Base-by-base conservation (phyloP, 1,140 invertebrate genomes). In the Bicyclus anynana region DNA sequence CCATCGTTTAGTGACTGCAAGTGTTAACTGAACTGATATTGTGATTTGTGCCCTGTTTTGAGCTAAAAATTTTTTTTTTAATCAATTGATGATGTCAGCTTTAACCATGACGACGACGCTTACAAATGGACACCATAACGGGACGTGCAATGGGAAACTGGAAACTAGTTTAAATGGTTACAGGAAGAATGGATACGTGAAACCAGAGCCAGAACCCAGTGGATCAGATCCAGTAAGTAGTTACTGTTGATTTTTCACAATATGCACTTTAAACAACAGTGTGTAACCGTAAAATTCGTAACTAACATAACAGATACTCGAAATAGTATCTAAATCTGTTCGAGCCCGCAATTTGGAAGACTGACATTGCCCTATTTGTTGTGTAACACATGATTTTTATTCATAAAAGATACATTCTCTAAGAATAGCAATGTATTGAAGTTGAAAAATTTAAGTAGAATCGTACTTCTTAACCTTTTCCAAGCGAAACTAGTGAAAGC, bases 51-150 rank as follows among this genome's bases (percentile, higher is more conserved):
- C 42, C 40, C 46, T 59, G 44, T 50, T 48, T 61, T 59, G n/a
- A n/a, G 53, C 60, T 60, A 59, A 55, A 40, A 49, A 58, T 58
- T 54, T 40, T 38, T 17, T 61, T 40, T 47, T 29, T 69, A 47
- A 66, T 65, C 63, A 47, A 52, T 72, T 62, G 14, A 78, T 64
- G 62, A 86, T 84, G 84, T 80, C 83, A 68, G 62, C 81, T 23
- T 47, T 83, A 52, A 85, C 80, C n/a, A 64, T 83, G 66, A 84
- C 82, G 9, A 83, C 81, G 10, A 83, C 79, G n/a, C 63, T 84
- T 21, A 80, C 74, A 4, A 84, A 84, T 49, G 84, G 77, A 33
- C 78, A 79, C 51, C 69, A 73, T 14, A 86, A 47, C 12, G 44
- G 44, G 14, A 26, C 21, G 21, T 27, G 13, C 44, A 47, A 83